Percentiles rank a stretch among this genome's conserved stretches.
Conservation (phyloP, 1,140 invertebrate genomes). For the Drosophila obscura region DNA sequence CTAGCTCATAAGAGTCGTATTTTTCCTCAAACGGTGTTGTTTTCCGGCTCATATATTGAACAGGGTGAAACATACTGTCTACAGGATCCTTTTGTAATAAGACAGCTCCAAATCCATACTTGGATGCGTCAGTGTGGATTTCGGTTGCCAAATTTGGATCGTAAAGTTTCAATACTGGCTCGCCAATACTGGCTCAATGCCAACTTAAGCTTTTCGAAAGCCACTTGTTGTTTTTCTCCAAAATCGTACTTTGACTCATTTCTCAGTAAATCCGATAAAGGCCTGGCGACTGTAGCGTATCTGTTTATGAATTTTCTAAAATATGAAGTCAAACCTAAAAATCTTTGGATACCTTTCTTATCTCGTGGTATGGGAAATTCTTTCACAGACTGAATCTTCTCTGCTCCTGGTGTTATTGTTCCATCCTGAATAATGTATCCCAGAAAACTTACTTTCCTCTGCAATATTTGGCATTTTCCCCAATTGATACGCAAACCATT, state of each 20-base stretch:
- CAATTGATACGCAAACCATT: background rate
- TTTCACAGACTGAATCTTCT: slow-evolving; percentile 7
- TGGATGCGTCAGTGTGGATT: too few relatives aligned
- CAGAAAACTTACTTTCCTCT: background rate
- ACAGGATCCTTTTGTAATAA: too few relatives aligned
- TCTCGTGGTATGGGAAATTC: slow-evolving; percentile 19
- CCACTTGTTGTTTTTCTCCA: too few relatives aligned
- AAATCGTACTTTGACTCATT: background rate
- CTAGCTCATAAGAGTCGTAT: slow-evolving; percentile 30
- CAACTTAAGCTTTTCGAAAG: too few relatives aligned
- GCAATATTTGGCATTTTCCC: background rate
- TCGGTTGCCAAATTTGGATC: too few relatives aligned
- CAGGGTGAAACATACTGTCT: too few relatives aligned
- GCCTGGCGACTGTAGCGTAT: background rate
- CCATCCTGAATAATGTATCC: slow-evolving; percentile 20
- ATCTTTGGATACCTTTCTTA: slow-evolving; percentile 9
- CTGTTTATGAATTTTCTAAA: slow-evolving; percentile 9
- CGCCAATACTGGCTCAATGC: too few relatives aligned
- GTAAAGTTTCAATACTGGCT: too few relatives aligned
- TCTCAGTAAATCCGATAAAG: background rate
- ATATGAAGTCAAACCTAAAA: slow-evolving; percentile 21
- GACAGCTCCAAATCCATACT: too few relatives aligned
- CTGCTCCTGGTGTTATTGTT: background rate
- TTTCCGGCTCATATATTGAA: too few relatives aligned
- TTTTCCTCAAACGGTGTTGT: too few relatives aligned